Base-by-base conservation (phyloP, 2,797 vertebrate genomes). In the Spinibarbus caldwelli region DNA sequence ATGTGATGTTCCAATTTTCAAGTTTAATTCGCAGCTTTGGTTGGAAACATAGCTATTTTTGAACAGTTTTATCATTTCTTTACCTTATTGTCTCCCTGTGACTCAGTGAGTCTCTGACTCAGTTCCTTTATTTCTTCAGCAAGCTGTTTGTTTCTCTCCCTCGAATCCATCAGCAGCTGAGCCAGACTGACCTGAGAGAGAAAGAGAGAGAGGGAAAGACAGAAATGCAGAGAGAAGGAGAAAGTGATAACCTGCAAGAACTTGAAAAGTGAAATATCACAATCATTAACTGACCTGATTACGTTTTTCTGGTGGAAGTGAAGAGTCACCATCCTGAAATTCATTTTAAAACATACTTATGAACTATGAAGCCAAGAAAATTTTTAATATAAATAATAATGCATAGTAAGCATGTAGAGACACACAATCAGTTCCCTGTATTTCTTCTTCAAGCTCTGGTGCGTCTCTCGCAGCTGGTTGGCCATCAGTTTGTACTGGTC, bases 401-500 rank as follows among this genome's bases (percentile, higher is more conserved):
- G 66, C 15, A 29, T 12, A 71, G 41, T 11, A 38, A 34, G 10
- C 9, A 6, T 15, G 21, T 67, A 23, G 41, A 84, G 71, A 93
- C 97, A 81, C 95, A 99, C 98, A 83, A 98, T 97, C 88, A 99
- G 94, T 41, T 99, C 98, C 43, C 95, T 95, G 91, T 98, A 97
- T 90, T 98, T 99, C 95, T 98, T 99, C 92, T 99, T 99, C 88
- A 99, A 94, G 19, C 96, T 95, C 89, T 99, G 98, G 92, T 99
- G 98, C 17, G 94, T 94, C 72, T 99, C 98, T 0, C 97, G 95
- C 2, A 99, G 94, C 94, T 99, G 98, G 90, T 99, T 99, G 82
- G 98, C 97, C 98, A 99, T 99, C 91, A 99, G 97, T 72, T 97
- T 96, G 95, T 96, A 99, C 92, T 99, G 98, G 93, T 99, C 98